These are phyloP conservation scores for Entosphenus tridentatus DNA, from an alignment of 2,113 vertebrate species.

Conservation along the genomic window DNA sequence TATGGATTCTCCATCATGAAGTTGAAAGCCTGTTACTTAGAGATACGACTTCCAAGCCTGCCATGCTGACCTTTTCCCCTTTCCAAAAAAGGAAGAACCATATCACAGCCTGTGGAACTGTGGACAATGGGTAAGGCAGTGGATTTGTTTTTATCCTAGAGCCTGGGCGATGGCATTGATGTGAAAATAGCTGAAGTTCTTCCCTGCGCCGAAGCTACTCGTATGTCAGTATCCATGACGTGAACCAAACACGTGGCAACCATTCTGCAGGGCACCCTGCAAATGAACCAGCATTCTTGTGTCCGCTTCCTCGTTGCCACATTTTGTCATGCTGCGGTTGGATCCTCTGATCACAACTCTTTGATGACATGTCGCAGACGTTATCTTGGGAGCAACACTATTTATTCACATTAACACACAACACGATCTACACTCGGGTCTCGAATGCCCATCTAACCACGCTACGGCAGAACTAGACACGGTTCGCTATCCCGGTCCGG, in stretches of 20 bases:
- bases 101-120: slow-evolving; percentile 3
- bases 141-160: background rate
- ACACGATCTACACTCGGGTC: too few relatives aligned
- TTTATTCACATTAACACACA: too few relatives aligned
- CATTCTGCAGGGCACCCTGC: slow-evolving; percentile 3
- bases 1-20: background rate
- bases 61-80: background rate
- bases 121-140: background rate
- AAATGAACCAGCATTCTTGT: background rate
- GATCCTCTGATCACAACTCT: background rate
- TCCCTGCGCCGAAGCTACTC: background rate
- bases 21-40: background rate
- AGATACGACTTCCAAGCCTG: background rate
- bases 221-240: background rate
- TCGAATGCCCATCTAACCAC: too few relatives aligned
- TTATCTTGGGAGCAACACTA: too few relatives aligned
- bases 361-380: too few relatives aligned
- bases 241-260: background rate
- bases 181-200: slow-evolving; percentile 2
- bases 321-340: background rate
- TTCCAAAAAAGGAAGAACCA: background rate
- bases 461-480: too few relatives aligned
- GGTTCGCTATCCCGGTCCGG: too few relatives aligned
- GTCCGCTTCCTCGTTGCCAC: background rate
- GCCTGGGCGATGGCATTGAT: slow-evolving; percentile 1